These are phyloP conservation scores for Engystomops pustulosus DNA, from an alignment of 2,113 vertebrate genomes.

Conservation along the genomic window DNA sequence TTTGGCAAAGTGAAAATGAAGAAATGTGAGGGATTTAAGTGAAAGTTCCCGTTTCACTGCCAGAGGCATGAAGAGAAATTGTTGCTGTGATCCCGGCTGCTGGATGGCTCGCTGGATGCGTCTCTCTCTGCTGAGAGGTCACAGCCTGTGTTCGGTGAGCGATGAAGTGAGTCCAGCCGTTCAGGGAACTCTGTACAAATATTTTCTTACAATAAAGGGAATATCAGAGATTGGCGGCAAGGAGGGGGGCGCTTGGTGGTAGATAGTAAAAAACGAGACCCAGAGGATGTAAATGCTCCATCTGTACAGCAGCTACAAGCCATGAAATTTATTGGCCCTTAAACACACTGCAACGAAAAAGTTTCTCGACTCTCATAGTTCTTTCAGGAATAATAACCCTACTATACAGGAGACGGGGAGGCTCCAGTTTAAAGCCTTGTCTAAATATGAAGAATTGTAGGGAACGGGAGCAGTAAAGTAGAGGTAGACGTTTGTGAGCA, in stretches of 20 bases:
- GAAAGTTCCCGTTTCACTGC: slow-evolving; percentile 29
- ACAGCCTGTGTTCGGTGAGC: slow-evolving; percentile 37
- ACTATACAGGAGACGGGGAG: slow-evolving; percentile 1
- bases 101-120: slow-evolving; percentile 30
- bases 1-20: slow-evolving; percentile 41
- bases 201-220: slow-evolving; percentile 57
- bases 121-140: slow-evolving; percentile 38
- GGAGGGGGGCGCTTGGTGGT: slow-evolving; percentile 39
- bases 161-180: slow-evolving; percentile 52
- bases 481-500: no score
- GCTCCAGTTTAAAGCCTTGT: background rate
- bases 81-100: slow-evolving; percentile 14
- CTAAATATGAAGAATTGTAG: slow-evolving; percentile 4
- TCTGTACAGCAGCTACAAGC: slow-evolving; percentile 54
- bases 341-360: slow-evolving; percentile 48
- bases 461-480: no score
- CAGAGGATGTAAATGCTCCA: slow-evolving; percentile 53
- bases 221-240: slow-evolving; percentile 26
- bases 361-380: slow-evolving; percentile 15
- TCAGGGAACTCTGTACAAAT: slow-evolving; percentile 51
- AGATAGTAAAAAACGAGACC: slow-evolving; percentile 49
- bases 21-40: slow-evolving; percentile 35
- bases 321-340: slow-evolving; percentile 57
- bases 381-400: slow-evolving; percentile 30
- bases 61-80: slow-evolving; percentile 35